Conservation (phyloP, 1,140 invertebrate genomes). For the Chlorops oryzae region DNA sequence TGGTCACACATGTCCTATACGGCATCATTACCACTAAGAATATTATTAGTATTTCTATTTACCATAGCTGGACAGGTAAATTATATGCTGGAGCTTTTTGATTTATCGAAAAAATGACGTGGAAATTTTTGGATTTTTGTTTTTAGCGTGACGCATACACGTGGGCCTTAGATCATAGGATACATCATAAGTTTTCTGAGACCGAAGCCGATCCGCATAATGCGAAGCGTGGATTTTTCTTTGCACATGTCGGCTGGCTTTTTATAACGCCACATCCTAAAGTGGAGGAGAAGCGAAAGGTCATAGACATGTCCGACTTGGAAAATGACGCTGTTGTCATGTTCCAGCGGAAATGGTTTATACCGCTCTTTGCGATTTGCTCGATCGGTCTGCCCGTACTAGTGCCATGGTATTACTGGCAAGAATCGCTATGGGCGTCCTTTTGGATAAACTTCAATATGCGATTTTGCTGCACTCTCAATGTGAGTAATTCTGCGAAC, state of each 20-base stretch:
- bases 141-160: slow-evolving; percentile 64
- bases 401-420: slow-evolving; percentile 78
- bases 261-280: slow-evolving; percentile 70
- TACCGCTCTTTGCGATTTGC: slow-evolving; percentile 67
- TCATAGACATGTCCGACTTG: slow-evolving; percentile 77
- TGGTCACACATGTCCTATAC: slow-evolving; percentile 82
- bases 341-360: slow-evolving; percentile 75
- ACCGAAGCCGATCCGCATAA: slow-evolving; percentile 80
- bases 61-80: slow-evolving; percentile 63
- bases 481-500: no score
- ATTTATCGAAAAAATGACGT: no score
- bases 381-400: slow-evolving; percentile 72
- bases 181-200: slow-evolving; percentile 78
- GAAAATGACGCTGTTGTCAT: slow-evolving; percentile 75
- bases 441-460: slow-evolving; percentile 80
- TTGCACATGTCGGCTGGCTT: slow-evolving; percentile 76
- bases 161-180: slow-evolving; percentile 74
- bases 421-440: slow-evolving; percentile 68
- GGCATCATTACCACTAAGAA: slow-evolving; percentile 65
- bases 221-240: slow-evolving; percentile 71
- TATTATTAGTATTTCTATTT: slow-evolving; percentile 64
- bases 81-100: no score
- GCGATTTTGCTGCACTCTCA: slow-evolving; percentile 75
- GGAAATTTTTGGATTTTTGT: slow-evolving; percentile 4
- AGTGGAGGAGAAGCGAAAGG: slow-evolving; percentile 68